Evolutionary conservation across 2,888 invertebrate species (phyloP).

Genomic region (Phasia obesa): DNA sequence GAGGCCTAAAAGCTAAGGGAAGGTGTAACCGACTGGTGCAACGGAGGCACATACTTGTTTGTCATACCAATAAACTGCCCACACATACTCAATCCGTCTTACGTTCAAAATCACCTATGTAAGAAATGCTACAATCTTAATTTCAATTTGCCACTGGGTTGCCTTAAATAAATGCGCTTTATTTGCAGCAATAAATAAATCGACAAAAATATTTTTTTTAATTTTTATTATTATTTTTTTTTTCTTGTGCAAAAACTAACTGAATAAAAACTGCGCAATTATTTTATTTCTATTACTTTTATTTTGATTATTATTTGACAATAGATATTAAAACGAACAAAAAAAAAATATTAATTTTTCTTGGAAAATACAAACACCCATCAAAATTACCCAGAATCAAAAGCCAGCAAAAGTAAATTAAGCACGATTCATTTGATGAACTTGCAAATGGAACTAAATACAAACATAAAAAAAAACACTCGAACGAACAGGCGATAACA

Average conservation of each 20-base stretch:
- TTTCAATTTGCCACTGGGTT: background rate
- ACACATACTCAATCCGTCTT: background rate
- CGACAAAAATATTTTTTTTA: background rate
- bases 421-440: conserved; percentile 25
- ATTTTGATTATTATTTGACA: conserved; percentile 27
- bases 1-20: no score
- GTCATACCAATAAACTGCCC: background rate
- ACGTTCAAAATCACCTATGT: background rate
- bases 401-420: conserved; percentile 5
- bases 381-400: conserved; percentile 12
- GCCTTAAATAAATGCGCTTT: background rate
- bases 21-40: no score
- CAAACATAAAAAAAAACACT: background rate
- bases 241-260: background rate
- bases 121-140: background rate
- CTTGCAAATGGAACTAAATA: conserved; percentile 19
- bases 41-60: no score
- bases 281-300: background rate
- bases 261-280: conserved; percentile 36
- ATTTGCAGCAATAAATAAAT: background rate
- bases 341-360: conserved; percentile 19
- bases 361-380: conserved; percentile 20
- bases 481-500: conserved; percentile 16
- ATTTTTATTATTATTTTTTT: background rate
- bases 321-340: conserved; percentile 37